phyloP scores from a whole-genome alignment of 1,140 invertebrate genomes.

The Calliphora vicina region DNA sequence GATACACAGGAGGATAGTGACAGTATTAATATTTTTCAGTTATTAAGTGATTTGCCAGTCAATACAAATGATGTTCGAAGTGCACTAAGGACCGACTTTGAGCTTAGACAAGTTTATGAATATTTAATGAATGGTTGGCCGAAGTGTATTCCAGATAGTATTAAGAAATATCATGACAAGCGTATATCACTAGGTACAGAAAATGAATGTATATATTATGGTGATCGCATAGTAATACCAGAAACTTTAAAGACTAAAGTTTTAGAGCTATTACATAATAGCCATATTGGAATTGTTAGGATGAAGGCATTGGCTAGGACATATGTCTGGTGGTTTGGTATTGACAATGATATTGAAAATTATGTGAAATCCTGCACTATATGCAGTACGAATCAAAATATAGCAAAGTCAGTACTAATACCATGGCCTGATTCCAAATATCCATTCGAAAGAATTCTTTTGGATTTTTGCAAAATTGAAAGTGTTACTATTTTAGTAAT shows the following conservation, averaged over 20 bases:
- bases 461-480: constrained; percentile 38
- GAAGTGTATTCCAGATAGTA: too few relatives aligned
- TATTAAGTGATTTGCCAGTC: constrained; percentile 3
- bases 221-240: constrained; percentile 30
- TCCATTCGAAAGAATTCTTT: constrained; percentile 33
- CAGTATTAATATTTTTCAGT: constrained; percentile 31
- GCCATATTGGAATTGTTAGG: constrained; percentile 33
- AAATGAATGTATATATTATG: too few relatives aligned
- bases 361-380: too few relatives aligned
- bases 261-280: constrained; percentile 19
- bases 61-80: neutral
- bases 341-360: constrained; percentile 33
- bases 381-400: neutral
- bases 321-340: constrained; percentile 34
- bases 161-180: too few relatives aligned
- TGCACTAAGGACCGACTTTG: neutral
- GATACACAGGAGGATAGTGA: neutral
- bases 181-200: too few relatives aligned
- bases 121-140: constrained; percentile 23
- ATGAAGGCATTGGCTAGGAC: constrained; percentile 29
- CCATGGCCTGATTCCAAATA: neutral
- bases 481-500: constrained; percentile 33
- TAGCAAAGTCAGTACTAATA: neutral
- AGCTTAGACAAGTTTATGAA: neutral
- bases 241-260: constrained; percentile 18